Conservation (phyloP, 2,797 vertebrate species). For the Graptemys geographica region DNA sequence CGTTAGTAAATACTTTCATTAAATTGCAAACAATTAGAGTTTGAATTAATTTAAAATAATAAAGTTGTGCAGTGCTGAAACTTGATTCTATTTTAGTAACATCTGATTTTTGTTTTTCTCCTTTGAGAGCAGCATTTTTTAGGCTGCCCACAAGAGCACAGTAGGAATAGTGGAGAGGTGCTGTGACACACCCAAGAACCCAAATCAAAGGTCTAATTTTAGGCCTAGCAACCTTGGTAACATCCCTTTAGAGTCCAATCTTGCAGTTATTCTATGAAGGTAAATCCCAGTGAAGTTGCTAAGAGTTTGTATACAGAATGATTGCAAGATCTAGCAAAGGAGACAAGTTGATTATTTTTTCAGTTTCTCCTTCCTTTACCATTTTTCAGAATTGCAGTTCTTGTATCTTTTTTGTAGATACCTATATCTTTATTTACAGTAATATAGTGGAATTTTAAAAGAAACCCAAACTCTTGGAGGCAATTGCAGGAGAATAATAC, state of each 20-base stretch:
- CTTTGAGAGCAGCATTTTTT: neutral
- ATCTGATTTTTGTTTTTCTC: neutral
- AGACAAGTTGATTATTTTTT: neutral
- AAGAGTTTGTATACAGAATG: neutral
- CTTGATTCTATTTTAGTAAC: neutral
- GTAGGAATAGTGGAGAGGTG: neutral
- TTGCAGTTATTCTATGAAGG: neutral
- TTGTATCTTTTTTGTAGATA: neutral
- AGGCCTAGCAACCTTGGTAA: constrained; percentile 52
- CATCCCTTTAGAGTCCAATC: constrained; percentile 13
- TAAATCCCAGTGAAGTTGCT: constrained; percentile 19
- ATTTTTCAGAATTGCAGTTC: neutral
- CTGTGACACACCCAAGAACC: constrained; percentile 55
- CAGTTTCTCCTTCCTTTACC: neutral
- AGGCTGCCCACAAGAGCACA: neutral
- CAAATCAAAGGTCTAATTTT: constrained; percentile 67
- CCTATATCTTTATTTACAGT: neutral
- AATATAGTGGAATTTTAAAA: neutral
- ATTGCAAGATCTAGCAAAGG: neutral
- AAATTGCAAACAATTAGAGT: neutral
- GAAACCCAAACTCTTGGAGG: neutral
- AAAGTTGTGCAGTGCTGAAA: neutral
- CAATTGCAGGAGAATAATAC: neutral
- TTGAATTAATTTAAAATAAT: neutral
- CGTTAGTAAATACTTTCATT: neutral